Percentiles rank a stretch among this genome's conserved stretches.
These are phyloP conservation scores for Tupaia chinensis DNA, from an alignment of 2,113 vertebrate species.

Conservation along the genomic window DNA sequence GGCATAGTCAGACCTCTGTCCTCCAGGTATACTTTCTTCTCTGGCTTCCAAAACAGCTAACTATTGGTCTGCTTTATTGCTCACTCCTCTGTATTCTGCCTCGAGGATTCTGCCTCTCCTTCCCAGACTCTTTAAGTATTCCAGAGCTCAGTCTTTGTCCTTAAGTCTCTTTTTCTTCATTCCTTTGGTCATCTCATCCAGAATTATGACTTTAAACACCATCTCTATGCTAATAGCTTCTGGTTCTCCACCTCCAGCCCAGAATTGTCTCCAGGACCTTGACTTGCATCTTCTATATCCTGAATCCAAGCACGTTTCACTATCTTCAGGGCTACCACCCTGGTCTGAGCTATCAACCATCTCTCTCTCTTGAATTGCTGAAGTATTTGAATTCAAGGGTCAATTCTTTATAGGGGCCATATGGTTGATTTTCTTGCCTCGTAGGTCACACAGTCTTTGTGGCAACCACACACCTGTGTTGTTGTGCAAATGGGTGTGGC, in stretches of 20 bases:
- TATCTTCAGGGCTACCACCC: background rate
- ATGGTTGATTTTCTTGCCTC: constrained; percentile 1
- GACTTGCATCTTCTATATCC: background rate
- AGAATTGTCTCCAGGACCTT: background rate
- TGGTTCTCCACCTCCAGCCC: background rate
- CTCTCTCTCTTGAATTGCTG: background rate
- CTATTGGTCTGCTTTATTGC: background rate
- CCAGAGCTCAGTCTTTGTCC: background rate
- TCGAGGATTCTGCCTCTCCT: background rate
- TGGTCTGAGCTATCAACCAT: background rate
- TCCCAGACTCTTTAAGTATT: background rate
- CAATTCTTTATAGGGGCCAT: background rate
- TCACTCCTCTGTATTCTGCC: background rate
- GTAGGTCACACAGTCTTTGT: background rate
- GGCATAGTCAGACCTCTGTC: background rate
- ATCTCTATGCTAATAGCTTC: background rate
- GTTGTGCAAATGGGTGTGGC: background rate
- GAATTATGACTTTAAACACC: background rate
- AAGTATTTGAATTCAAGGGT: background rate
- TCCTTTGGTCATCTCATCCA: background rate
- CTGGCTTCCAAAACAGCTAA: background rate
- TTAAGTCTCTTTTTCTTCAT: background rate
- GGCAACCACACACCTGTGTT: background rate
- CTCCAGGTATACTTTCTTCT: background rate
- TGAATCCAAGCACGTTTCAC: background rate